Conservation (phyloP, 2,888 invertebrate genomes). For the Stramonita haemastoma region DNA sequence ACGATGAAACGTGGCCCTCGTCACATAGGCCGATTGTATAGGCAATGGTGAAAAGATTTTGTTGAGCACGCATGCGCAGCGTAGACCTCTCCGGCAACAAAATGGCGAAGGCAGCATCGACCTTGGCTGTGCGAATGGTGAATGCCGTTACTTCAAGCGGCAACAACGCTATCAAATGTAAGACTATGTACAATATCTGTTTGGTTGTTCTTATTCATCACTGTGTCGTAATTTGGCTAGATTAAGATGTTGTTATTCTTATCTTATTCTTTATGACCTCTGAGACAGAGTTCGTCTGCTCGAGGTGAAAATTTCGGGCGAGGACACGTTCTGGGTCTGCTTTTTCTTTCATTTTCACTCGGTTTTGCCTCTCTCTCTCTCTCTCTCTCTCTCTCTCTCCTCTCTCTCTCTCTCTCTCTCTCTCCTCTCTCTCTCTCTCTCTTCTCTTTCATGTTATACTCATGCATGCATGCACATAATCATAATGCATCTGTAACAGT, state of each 20-base stretch:
- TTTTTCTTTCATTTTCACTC: background rate
- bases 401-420: no score
- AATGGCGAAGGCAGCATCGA: slow-evolving; percentile 37
- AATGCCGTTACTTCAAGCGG: slow-evolving; percentile 18
- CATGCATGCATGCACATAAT: no score
- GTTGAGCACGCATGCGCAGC: slow-evolving; percentile 3
- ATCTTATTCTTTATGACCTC: background rate
- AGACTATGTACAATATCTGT: background rate
- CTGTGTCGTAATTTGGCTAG: background rate
- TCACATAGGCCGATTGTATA: no score
- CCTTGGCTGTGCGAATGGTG: slow-evolving; percentile 34
- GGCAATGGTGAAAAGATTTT: background rate
- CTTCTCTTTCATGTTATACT: no score
- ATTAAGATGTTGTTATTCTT: background rate
- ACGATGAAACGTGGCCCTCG: no score
- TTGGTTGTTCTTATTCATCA: background rate
- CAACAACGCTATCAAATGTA: slow-evolving; percentile 36
- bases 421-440: no score
- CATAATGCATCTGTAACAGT: no score
- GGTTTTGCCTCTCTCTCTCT: no score
- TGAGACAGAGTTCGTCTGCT: slow-evolving; percentile 19
- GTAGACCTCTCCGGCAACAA: slow-evolving; percentile 6
- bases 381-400: no score
- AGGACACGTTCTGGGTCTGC: no score
- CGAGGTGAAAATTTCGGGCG: background rate